Percentiles rank a stretch among this genome's conserved stretches.
phyloP scores from a whole-genome alignment of 2,888 invertebrate species.

The Euzetes globulus region DNA sequence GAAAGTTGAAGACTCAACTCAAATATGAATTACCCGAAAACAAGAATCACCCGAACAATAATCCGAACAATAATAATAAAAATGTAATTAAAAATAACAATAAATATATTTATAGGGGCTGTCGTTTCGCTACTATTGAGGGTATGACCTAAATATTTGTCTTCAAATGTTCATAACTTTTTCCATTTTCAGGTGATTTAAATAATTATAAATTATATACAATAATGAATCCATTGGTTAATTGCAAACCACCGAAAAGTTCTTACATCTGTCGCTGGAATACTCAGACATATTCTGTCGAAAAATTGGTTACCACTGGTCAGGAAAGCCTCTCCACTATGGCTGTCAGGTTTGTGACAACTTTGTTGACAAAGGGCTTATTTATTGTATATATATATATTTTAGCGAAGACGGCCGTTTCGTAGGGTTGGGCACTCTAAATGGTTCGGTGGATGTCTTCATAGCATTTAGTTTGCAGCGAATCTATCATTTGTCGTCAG shows the following conservation, averaged over 20 bases:
- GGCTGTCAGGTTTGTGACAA: slow-evolving; percentile 56
- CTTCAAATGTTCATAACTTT: slow-evolving; percentile 43
- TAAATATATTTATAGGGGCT: slow-evolving; percentile 46
- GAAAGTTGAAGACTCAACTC: slow-evolving; percentile 61
- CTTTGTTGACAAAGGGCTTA: slow-evolving; percentile 43
- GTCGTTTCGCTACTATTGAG: slow-evolving; percentile 44
- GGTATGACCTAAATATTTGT: neutral
- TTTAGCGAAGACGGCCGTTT: slow-evolving; percentile 78
- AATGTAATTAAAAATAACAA: neutral
- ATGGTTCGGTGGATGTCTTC: slow-evolving; percentile 81
- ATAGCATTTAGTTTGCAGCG: slow-evolving; percentile 82
- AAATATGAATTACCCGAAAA: slow-evolving; percentile 64
- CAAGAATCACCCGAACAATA: slow-evolving; percentile 25
- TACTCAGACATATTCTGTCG: slow-evolving; percentile 56
- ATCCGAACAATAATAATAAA: neutral
- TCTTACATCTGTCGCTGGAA: slow-evolving; percentile 75
- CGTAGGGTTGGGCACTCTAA: slow-evolving; percentile 86
- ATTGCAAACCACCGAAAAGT: slow-evolving; percentile 51
- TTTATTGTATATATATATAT: slow-evolving; percentile 9
- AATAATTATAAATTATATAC: slow-evolving; percentile 57
- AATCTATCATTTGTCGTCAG: slow-evolving; percentile 69
- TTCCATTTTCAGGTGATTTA: slow-evolving; percentile 60
- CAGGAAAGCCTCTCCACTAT: slow-evolving; percentile 70
- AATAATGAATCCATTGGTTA: slow-evolving; percentile 67
- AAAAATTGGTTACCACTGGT: slow-evolving; percentile 55